Percentiles rank a stretch among this genome's conserved stretches.
Evolutionary conservation across 2,113 vertebrate genomes (phyloP).

Genomic region (Crotalus horridus): DNA sequence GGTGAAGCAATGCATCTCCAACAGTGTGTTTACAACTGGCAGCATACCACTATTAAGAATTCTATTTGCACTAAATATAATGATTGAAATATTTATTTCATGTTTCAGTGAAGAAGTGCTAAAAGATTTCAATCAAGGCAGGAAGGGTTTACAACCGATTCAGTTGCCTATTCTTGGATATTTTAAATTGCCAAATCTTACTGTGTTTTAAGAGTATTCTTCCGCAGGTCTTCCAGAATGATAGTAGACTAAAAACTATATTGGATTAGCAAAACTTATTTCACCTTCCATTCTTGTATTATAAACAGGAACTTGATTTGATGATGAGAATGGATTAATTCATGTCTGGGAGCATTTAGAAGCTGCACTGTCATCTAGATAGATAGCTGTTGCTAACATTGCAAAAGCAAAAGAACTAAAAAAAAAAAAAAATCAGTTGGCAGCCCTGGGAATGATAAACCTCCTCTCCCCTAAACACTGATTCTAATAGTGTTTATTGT

Average conservation of each 20-base stretch:
- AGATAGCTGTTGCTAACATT: not conserved
- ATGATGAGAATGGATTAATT: not conserved
- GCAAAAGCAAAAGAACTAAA: not conserved
- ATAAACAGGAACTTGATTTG: not conserved
- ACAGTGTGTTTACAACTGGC: not conserved
- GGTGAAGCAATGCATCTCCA: not conserved
- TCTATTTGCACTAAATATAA: conserved; percentile 6
- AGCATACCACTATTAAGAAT: not conserved
- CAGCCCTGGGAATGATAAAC: not conserved
- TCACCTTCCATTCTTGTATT: not conserved
- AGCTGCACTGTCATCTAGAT: not conserved
- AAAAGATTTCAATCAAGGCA: not conserved
- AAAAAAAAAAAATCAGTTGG: not conserved
- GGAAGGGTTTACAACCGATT: not conserved
- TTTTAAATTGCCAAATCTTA: not conserved
- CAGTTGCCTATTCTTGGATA: not conserved
- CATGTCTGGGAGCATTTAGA: not conserved
- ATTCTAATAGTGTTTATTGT: not conserved
- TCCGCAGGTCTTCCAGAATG: no score
- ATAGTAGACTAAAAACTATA: not conserved
- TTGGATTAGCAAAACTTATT: not conserved
- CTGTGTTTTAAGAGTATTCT: not conserved
- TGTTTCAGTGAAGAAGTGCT: not conserved
- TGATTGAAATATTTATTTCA: not conserved
- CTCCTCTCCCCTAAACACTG: not conserved